Evolutionary conservation across 2,888 invertebrate genomes (phyloP).

Genomic region (Coenonympha glycerion): DNA sequence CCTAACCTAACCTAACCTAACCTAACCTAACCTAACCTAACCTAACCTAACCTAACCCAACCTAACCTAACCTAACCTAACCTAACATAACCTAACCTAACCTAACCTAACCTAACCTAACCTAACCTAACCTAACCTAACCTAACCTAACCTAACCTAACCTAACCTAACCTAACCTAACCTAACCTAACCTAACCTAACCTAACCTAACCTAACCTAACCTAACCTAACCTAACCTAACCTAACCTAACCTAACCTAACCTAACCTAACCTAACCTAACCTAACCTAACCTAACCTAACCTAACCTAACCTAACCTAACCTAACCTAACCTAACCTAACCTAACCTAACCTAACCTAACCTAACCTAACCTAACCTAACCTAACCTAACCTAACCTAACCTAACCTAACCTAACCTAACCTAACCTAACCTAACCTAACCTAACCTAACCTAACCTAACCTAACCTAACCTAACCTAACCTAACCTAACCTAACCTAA

Average conservation of each 20-base stretch:
- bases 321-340: slow-evolving; percentile 26
- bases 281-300: neutral
- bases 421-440: slow-evolving; percentile 23
- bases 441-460: slow-evolving; percentile 24
- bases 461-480: slow-evolving; percentile 24
- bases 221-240: slow-evolving; percentile 24
- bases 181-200: slow-evolving; percentile 11
- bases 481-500: slow-evolving; percentile 22
- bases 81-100: too few species aligned
- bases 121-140: slow-evolving; percentile 28
- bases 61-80: slow-evolving; percentile 20
- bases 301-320: slow-evolving; percentile 15
- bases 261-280: slow-evolving; percentile 12
- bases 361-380: slow-evolving; percentile 28
- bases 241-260: slow-evolving; percentile 25
- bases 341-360: slow-evolving; percentile 26
- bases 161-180: neutral
- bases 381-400: slow-evolving; percentile 27
- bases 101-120: slow-evolving; percentile 27
- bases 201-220: slow-evolving; percentile 23
- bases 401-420: slow-evolving; percentile 26
- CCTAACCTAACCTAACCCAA: slow-evolving; percentile 3
- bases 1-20: neutral
- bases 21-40: neutral
- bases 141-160: slow-evolving; percentile 28